Evolutionary conservation across 2,113 vertebrate species (phyloP).

Genomic region (Syrrhaptes paradoxus): DNA sequence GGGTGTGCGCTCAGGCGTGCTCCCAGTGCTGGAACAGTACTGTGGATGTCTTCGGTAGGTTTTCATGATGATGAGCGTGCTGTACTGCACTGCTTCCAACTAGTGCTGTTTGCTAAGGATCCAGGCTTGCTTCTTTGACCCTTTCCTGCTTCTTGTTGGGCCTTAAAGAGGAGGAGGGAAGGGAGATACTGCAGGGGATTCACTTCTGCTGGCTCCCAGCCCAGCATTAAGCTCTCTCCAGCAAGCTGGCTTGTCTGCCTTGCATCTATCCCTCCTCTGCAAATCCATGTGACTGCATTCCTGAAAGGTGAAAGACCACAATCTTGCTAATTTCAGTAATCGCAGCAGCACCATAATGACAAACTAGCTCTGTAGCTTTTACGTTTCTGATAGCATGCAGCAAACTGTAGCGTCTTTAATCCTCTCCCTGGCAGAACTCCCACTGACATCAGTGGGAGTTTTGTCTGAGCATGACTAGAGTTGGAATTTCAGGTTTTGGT

Average conservation of each 20-base stretch:
- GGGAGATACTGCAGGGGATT: not conserved
- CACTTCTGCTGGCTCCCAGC: not conserved
- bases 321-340: not conserved
- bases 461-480: conserved; percentile 30
- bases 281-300: not conserved
- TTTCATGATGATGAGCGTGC: not conserved
- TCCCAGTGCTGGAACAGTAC: not conserved
- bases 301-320: not conserved
- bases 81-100: not conserved
- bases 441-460: not conserved
- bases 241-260: not conserved
- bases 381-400: not conserved
- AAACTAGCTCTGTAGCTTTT: not conserved
- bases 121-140: not conserved
- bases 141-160: not conserved
- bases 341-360: not conserved
- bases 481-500: conserved; percentile 22
- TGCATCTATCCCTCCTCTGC: not conserved
- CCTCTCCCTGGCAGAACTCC: conserved; percentile 27
- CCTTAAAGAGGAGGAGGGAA: not conserved
- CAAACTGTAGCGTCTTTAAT: not conserved
- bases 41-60: not conserved
- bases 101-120: not conserved
- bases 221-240: not conserved
- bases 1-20: not conserved